Base-by-base conservation (phyloP, 2,888 invertebrate species). In the Leucophora obtusa region DNA sequence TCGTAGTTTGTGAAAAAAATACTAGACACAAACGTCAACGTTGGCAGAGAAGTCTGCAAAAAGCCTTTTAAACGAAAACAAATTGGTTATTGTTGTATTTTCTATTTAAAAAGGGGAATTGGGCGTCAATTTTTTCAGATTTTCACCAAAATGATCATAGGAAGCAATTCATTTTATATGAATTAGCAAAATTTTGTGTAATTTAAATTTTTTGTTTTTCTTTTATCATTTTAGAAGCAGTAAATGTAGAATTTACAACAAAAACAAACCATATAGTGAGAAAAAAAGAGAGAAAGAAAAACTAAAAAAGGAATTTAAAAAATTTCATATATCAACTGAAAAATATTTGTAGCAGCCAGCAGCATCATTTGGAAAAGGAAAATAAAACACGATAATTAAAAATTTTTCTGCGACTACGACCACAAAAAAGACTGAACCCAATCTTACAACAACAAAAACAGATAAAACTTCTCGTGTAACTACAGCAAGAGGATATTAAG, bases 161-260 rank as follows among this genome's bases (percentile, higher is more conserved):
- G 21, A 38, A 54, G 43, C 38, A 56, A 35, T 59, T 21, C 14
- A 60, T 15, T 24, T 62, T 53, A 33, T 33, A 59, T 59, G 38
- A 53, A 56, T 38, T 62, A 24, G 24, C 47, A n/a, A 53, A 54
- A 54, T 47, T 50, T 53, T 47, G 14, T 69, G 50, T 17, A 35
- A 33, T 53, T 47, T 17, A 38, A 17, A 17, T 62, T 15, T 82
- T 54, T 82, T 82, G 73, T 81, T 84, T 81, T 47, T 47, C 43
- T 28, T 68, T 69, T 71, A 24, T 73, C 38, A 28, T 83, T 84
- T 18, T 81, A 87, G 87, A 83, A 86, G 82, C 82, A 78, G 84
- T 77, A 83, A 85, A 83, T 84, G 70, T 70, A 81, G 47, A 78
- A 74, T 33, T 78, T 73, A 17, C 69, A 69, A 65, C 54, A 72